Conservation (phyloP, 2,797 vertebrate species). For the Xerus rutilus region DNA sequence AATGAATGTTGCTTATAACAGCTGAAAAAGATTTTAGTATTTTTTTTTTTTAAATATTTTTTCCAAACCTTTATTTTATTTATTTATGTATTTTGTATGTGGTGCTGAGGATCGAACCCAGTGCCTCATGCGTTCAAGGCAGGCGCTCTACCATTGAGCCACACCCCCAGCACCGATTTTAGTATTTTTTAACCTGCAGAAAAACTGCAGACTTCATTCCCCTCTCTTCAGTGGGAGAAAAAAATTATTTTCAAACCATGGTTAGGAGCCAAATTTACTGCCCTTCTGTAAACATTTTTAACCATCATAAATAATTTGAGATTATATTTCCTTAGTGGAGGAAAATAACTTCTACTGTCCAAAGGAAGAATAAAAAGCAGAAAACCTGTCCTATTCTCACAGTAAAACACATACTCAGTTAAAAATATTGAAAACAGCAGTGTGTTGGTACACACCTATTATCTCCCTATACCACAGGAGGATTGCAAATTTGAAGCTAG, state of each 20-base stretch:
- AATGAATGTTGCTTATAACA: conserved; percentile 6
- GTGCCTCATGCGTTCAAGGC: no score
- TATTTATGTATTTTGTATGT: no score
- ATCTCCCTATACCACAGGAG: no score
- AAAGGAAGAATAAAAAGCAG: conserved; percentile 21
- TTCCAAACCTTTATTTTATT: no score
- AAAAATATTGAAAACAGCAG: not conserved
- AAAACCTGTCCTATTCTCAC: not conserved
- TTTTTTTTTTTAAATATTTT: no score
- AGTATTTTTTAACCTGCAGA: conserved; percentile 1
- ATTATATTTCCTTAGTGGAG: not conserved
- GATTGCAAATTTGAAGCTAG: no score
- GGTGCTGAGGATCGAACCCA: no score
- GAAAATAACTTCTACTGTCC: conserved; percentile 9
- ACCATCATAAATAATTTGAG: conserved; percentile 4
- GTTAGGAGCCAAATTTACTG: conserved; percentile 7
- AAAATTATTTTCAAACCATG: conserved; percentile 31
- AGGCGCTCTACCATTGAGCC: no score
- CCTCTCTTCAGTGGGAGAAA: not conserved
- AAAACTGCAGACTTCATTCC: conserved; percentile 52
- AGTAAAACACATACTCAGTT: conserved; percentile 5
- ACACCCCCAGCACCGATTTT: no score
- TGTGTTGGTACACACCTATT: no score
- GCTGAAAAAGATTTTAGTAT: not conserved
- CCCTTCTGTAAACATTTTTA: conserved; percentile 41